Evolutionary conservation across 23 tunicate genomes (phyloP).

Genomic region (Halocynthia roretzi): DNA sequence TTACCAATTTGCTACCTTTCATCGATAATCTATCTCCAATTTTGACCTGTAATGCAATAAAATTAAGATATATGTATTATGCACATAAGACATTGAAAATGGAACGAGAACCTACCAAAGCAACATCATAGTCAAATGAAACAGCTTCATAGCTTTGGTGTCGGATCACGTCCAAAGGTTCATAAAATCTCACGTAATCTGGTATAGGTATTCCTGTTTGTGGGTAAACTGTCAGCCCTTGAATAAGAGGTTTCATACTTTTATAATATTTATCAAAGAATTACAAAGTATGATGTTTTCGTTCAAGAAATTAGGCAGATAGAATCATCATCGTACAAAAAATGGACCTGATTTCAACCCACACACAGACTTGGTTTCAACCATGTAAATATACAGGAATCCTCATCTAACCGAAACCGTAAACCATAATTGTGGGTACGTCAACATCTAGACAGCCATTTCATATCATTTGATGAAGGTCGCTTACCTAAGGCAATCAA

Average conservation of each 20-base stretch:
- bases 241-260: background rate
- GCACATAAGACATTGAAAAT: too few relatives aligned
- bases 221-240: conserved; percentile 20
- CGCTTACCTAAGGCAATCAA: conserved; percentile 7
- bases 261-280: too few relatives aligned
- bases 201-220: conserved; percentile 5
- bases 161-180: background rate
- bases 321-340: too few relatives aligned
- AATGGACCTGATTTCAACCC: too few relatives aligned
- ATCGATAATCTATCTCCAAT: conserved; percentile 7
- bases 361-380: too few relatives aligned
- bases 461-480: too few relatives aligned
- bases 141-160: background rate
- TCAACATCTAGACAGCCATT: too few relatives aligned
- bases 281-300: too few relatives aligned
- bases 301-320: too few relatives aligned
- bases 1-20: conserved; percentile 3
- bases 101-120: conserved; percentile 2
- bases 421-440: too few relatives aligned
- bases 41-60: background rate
- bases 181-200: conserved; percentile 8
- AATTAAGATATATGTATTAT: background rate
- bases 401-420: too few relatives aligned
- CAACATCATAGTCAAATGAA: conserved; percentile 22
- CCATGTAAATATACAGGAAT: too few relatives aligned